These are phyloP conservation scores for Epinephelus awoara DNA, from an alignment of 2,797 vertebrate genomes.

Conservation along the genomic window DNA sequence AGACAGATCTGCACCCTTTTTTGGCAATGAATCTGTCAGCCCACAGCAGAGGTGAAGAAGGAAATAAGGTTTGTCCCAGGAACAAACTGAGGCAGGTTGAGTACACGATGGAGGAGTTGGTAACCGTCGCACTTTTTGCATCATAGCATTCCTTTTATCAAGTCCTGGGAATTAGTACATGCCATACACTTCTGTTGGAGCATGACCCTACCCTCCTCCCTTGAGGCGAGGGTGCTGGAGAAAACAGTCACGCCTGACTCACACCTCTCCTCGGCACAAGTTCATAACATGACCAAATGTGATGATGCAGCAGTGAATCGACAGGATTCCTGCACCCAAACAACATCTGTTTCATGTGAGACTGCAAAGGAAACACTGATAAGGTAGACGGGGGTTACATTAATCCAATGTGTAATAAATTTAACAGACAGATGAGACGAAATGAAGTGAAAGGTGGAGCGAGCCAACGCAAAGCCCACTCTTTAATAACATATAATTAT, in stretches of 20 bases:
- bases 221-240: constrained; percentile 63
- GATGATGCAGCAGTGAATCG: constrained; percentile 72
- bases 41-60: not conserved
- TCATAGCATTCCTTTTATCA: constrained; percentile 50
- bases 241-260: constrained; percentile 70
- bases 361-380: constrained; percentile 35
- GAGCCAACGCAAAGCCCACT: constrained; percentile 27
- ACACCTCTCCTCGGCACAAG: constrained; percentile 24
- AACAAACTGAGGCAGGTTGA: constrained; percentile 27
- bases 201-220: constrained; percentile 42
- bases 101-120: constrained; percentile 20
- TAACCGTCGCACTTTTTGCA: constrained; percentile 35
- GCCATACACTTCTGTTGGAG: constrained; percentile 29
- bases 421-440: constrained; percentile 8
- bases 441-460: constrained; percentile 36
- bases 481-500: constrained; percentile 62
- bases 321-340: constrained; percentile 53
- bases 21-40: constrained; percentile 19
- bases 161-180: constrained; percentile 19
- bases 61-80: constrained; percentile 37
- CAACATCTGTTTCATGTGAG: constrained; percentile 67
- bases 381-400: not conserved
- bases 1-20: constrained; percentile 10
- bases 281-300: constrained; percentile 33
- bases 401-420: constrained; percentile 22